Evolutionary conservation across 2,797 vertebrate genomes (phyloP).

Genomic region (Chelidonichthys spinosus): DNA sequence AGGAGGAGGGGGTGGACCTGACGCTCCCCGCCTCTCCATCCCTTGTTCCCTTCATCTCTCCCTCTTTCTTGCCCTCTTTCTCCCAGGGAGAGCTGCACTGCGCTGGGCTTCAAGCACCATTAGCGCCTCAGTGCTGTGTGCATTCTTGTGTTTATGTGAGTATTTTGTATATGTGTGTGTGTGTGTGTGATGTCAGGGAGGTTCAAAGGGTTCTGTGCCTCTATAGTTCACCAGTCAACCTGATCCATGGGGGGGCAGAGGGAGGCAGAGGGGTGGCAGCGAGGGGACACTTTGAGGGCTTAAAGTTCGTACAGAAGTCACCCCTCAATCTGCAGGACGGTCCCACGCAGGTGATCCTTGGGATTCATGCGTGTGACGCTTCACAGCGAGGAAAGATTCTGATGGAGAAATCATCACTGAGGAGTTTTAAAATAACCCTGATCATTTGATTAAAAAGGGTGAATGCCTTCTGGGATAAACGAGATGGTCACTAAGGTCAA

Average conservation of each 20-base stretch:
- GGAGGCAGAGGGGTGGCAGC: neutral
- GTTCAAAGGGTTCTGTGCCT: conserved; percentile 64
- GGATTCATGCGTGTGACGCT: neutral
- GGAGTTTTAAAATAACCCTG: neutral
- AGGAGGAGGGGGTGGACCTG: conserved; percentile 51
- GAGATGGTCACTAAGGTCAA: neutral
- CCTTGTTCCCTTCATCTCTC: conserved; percentile 52
- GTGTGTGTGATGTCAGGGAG: conserved; percentile 31
- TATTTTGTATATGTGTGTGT: conserved; percentile 68
- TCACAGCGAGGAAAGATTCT: neutral
- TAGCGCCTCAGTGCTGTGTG: conserved; percentile 70
- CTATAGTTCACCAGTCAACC: conserved; percentile 71
- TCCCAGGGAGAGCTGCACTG: conserved; percentile 53
- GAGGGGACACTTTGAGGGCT: conserved; percentile 54
- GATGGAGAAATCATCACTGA: neutral
- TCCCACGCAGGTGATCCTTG: neutral
- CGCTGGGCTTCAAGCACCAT: conserved; percentile 80
- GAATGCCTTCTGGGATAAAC: neutral
- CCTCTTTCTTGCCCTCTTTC: conserved; percentile 38
- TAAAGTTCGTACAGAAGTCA: conserved; percentile 29
- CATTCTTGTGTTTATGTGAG: conserved; percentile 66
- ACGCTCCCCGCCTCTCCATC: conserved; percentile 61
- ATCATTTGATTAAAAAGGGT: neutral
- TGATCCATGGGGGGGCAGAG: conserved; percentile 54
- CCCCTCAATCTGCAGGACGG: neutral